Percentiles rank a stretch among this genome's conserved stretches.
phyloP scores from a whole-genome alignment of 2,888 invertebrate genomes.

The Galerucella nymphaeae region DNA sequence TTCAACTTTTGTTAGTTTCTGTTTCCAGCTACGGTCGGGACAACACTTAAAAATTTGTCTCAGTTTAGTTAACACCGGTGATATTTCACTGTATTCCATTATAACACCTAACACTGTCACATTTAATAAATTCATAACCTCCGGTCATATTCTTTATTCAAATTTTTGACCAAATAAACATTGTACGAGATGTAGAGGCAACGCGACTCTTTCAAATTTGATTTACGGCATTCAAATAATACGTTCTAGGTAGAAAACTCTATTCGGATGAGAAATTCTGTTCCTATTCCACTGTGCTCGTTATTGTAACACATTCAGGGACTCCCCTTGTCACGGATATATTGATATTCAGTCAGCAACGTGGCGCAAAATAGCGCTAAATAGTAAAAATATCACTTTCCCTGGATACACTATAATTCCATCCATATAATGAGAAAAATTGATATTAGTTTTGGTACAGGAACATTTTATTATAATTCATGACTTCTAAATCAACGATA shows the following conservation, averaged over 20 bases:
- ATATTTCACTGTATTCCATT: constrained; percentile 12
- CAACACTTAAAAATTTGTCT: constrained; percentile 11
- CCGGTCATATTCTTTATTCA: constrained; percentile 23
- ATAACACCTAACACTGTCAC: constrained; percentile 18
- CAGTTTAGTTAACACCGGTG: neutral
- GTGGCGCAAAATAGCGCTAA: no score
- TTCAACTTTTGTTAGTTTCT: neutral
- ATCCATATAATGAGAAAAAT: no score
- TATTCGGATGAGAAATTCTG: neutral
- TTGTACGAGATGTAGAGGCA: constrained; percentile 11
- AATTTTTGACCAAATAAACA: constrained; percentile 21
- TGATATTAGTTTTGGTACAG: no score
- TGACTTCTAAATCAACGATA: no score
- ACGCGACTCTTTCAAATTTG: constrained; percentile 10
- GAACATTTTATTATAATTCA: no score
- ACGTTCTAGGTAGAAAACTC: neutral
- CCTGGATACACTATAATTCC: no score
- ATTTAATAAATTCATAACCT: constrained; percentile 26
- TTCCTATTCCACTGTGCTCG: neutral
- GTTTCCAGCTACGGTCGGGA: neutral
- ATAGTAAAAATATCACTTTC: no score
- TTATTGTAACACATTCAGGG: neutral
- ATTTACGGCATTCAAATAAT: constrained; percentile 7
- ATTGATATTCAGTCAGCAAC: no score
- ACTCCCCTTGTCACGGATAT: neutral